Conservation (phyloP, 2,113 vertebrate species). For the Ceyx melanurus region DNA sequence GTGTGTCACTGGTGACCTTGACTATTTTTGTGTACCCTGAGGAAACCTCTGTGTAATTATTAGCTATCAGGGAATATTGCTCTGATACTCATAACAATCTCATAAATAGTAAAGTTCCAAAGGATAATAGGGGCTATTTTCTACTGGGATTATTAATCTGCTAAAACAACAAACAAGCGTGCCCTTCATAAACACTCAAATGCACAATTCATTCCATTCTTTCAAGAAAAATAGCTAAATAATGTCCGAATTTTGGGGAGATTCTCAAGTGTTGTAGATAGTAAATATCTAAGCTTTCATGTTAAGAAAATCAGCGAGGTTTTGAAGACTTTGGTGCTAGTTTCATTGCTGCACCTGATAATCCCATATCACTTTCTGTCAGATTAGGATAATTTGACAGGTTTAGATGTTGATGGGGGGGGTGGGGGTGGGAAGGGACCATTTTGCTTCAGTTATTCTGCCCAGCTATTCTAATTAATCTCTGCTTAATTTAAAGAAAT, state of each 20-base stretch:
- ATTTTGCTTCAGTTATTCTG: conserved; percentile 55
- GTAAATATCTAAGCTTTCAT: not conserved
- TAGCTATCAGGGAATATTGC: not conserved
- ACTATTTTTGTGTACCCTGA: not conserved
- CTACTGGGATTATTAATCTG: not conserved
- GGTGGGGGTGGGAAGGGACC: not conserved
- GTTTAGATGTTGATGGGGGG: not conserved
- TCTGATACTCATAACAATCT: not conserved
- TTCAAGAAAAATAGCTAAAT: not conserved
- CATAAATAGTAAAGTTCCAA: not conserved
- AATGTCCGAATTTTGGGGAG: not conserved
- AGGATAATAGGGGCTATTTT: not conserved
- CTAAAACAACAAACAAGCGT: not conserved
- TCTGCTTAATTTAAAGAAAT: conserved; percentile 64
- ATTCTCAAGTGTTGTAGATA: not conserved
- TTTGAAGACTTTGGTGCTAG: not conserved
- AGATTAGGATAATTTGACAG: conserved; percentile 6
- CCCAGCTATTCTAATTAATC: conserved; percentile 65
- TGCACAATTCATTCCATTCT: not conserved
- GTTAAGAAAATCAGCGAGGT: not conserved
- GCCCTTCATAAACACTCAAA: not conserved
- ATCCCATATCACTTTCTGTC: conserved; percentile 1
- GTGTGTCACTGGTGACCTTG: not conserved
- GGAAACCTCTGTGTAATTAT: not conserved
- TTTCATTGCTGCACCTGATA: not conserved